These are phyloP conservation scores for Xestia ashworthii DNA, from an alignment of 2,888 invertebrate species.

Conservation along the genomic window DNA sequence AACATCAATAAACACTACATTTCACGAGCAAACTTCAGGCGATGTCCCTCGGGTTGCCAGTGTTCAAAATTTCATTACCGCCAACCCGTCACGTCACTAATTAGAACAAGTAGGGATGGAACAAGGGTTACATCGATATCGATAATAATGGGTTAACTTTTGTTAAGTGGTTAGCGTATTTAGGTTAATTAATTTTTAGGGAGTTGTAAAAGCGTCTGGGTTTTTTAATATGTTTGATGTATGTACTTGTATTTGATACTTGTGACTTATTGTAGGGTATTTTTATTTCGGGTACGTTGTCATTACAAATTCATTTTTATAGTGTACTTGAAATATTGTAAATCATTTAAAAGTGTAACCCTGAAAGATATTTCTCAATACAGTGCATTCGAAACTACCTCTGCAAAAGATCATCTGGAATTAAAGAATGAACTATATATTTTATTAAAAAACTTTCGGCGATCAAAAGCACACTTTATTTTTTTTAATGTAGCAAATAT, in stretches of 20 bases:
- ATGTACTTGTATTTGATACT: not conserved
- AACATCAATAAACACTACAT: conserved; percentile 28
- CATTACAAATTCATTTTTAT: not conserved
- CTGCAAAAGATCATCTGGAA: not conserved
- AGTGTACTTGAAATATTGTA: not conserved
- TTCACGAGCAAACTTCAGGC: conserved; percentile 48
- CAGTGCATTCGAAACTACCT: not conserved
- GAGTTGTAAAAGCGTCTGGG: not conserved
- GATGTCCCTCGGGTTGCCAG: conserved; percentile 56
- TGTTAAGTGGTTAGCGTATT: conserved; percentile 15
- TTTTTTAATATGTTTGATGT: conserved; percentile 6
- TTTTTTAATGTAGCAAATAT: not conserved
- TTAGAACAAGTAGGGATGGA: conserved; percentile 66
- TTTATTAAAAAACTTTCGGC: not conserved
- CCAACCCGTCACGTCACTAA: conserved; percentile 64
- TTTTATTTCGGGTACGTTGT: not conserved
- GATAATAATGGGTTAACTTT: conserved; percentile 32
- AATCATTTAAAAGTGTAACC: not conserved
- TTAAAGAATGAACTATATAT: not conserved
- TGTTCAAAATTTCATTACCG: conserved; percentile 70
- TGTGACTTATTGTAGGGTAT: not conserved
- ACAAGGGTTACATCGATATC: conserved; percentile 37
- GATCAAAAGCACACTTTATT: not conserved
- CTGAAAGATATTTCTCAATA: not conserved
- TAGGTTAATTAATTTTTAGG: conserved; percentile 41